Evolutionary conservation across 2,113 vertebrate species (phyloP).

Genomic region (Gopherus flavomarginatus): DNA sequence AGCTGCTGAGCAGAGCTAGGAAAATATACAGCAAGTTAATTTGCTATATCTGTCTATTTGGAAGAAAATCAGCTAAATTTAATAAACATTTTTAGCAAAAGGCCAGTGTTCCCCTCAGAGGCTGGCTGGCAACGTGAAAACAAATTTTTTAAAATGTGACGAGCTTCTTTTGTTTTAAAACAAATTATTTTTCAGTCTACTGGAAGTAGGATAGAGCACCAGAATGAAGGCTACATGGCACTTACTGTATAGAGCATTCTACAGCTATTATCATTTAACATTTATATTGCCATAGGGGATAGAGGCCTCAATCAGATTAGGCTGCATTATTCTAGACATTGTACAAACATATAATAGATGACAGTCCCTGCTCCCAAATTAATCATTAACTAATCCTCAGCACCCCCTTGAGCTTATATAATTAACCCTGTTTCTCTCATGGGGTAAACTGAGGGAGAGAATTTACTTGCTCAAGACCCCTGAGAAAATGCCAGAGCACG

Average conservation of each 20-base stretch:
- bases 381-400: neutral
- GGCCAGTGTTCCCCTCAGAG: neutral
- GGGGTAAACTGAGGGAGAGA: neutral
- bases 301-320: neutral
- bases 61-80: slow-evolving; percentile 8
- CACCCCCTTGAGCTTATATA: neutral
- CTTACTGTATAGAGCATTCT: neutral
- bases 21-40: neutral
- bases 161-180: neutral
- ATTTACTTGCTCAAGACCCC: neutral
- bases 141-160: neutral
- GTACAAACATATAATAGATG: neutral
- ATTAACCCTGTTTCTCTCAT: neutral
- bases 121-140: neutral
- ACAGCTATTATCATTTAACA: neutral
- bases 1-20: neutral
- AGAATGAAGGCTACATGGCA: neutral
- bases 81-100: neutral
- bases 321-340: neutral
- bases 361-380: neutral
- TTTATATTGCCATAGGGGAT: neutral
- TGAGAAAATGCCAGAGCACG: neutral
- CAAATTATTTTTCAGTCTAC: neutral
- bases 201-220: neutral
- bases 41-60: slow-evolving; percentile 5